Evolutionary conservation across 2,113 vertebrate species (phyloP), one percentile per base, ranked within the genome.

Genomic region (Scortum barcoo): DNA sequence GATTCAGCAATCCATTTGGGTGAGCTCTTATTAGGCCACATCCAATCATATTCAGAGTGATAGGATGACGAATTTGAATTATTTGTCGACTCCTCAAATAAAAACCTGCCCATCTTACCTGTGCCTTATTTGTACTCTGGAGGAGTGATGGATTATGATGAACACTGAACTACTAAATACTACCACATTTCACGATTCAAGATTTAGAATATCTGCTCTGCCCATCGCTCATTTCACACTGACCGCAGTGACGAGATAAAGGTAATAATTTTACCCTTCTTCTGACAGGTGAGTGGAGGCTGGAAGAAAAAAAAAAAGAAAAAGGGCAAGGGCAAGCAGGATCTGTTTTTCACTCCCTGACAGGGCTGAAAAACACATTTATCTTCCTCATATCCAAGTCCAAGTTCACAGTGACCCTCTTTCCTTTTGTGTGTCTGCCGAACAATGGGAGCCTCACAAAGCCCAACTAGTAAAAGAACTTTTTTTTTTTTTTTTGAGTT

Each of bases 401-500:
- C 19, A 51, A 28, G 81, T 63, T 84, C 86, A 84, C n/a, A 4
- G 63, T 74, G 81, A 84, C 81, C 86, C 36, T 74, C 24, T 9
- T 1, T 60, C 51, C 22, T 69, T 74, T 61, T 76, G 24, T 58
- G 40, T 36, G 9, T 28, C 54, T 28, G 28, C 20, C 17, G 5
- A 7, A 16, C 22, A 61, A 33, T 3, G 14, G 28, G 12, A 54
- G 36, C 33, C 19, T 17, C 28, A 56, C 12, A 44, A 13, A 36
- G 20, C 36, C 16, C 17, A 11, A 2, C 16, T 2, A 3, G 4
- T 38, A 2, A 53, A 6, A 51, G 14, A 48, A 14, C 22, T 54
- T 33, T 33, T 24, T 70, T 30, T 54, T 33, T 33, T 24, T 70
- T 30, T 76, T 36, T 33, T 42, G 26, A 30, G 12, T 9, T 50